Conservation (phyloP, 2,113 vertebrate genomes). For the Mastomys natalensis region DNA sequence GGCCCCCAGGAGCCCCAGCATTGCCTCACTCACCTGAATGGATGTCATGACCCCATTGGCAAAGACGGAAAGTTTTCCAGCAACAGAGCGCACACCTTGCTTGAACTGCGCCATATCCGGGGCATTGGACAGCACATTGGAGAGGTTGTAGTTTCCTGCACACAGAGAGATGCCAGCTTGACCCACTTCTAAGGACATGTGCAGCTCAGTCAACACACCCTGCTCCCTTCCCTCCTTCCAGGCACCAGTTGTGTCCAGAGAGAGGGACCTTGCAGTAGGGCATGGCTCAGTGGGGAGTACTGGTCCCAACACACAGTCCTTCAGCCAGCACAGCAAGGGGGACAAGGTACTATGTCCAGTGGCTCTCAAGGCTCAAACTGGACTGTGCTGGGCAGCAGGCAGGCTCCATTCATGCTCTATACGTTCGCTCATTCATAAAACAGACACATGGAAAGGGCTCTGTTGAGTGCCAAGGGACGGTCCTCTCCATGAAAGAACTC, state of each 20-base stretch:
- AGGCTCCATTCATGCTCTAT: not conserved
- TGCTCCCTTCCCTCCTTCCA: not conserved
- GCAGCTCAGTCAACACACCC: not conserved
- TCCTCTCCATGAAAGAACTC: not conserved
- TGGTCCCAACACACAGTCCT: not conserved
- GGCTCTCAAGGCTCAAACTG: not conserved
- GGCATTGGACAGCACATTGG: conserved; percentile 91
- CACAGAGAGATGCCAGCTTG: not conserved
- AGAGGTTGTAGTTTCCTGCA: conserved; percentile 91
- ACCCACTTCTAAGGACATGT: not conserved
- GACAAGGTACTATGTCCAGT: not conserved
- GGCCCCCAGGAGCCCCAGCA: not conserved
- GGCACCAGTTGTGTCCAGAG: not conserved
- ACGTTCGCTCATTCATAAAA: not conserved
- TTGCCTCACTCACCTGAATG: conserved; percentile 92
- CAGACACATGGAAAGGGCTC: not conserved
- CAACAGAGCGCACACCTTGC: conserved; percentile 94
- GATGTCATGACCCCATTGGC: conserved; percentile 96
- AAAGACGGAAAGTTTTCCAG: conserved; percentile 96
- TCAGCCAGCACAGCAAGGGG: not conserved
- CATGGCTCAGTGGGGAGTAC: not conserved
- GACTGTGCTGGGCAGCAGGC: not conserved
- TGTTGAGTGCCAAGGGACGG: not conserved
- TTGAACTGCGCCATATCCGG: conserved; percentile 97
- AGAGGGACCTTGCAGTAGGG: not conserved